Evolutionary conservation across 2,797 vertebrate genomes (phyloP).

Genomic region (Clamator glandarius): DNA sequence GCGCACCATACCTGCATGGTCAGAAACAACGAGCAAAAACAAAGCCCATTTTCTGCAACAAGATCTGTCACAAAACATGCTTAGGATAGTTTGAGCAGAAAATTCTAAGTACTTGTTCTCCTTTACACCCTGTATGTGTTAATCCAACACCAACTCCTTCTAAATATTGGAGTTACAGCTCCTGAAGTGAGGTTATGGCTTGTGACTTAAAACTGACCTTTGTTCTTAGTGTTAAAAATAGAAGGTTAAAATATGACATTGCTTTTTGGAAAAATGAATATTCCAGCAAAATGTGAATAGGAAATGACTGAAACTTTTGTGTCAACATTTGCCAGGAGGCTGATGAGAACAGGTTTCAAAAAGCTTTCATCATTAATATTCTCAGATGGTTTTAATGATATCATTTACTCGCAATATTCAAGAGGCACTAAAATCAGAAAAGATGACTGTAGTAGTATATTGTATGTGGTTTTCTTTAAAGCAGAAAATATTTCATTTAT

Average conservation of each 20-base stretch:
- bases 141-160: background rate
- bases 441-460: background rate
- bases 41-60: background rate
- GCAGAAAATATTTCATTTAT: background rate
- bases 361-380: background rate
- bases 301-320: background rate
- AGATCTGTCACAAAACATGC: background rate
- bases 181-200: background rate
- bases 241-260: background rate
- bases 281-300: background rate
- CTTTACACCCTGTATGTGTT: background rate
- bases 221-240: background rate
- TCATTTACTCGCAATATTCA: slow-evolving; percentile 29
- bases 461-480: background rate
- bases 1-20: background rate
- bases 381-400: slow-evolving; percentile 15
- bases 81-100: background rate
- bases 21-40: background rate
- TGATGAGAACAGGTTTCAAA: slow-evolving; percentile 5
- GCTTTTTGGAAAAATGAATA: background rate
- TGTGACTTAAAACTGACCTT: background rate
- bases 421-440: background rate
- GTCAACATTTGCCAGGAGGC: slow-evolving; percentile 11
- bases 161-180: background rate
- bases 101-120: background rate